Evolutionary conservation across 2,113 vertebrate species (phyloP).

Genomic region (Empidonax traillii): DNA sequence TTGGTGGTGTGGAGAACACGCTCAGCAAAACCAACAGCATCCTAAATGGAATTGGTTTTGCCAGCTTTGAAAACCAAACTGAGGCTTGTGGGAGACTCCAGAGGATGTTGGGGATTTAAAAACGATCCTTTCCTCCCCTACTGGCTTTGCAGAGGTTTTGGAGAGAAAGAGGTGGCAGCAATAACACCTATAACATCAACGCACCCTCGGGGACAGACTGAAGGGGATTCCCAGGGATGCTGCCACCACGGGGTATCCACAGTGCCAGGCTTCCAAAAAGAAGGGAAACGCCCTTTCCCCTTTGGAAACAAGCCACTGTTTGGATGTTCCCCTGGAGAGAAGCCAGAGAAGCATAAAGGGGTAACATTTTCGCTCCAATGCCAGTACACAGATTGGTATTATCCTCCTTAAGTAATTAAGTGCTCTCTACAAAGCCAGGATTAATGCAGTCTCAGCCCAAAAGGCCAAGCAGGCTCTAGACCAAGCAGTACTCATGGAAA

Average conservation of each 20-base stretch:
- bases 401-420: background rate
- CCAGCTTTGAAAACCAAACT: background rate
- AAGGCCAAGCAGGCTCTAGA: background rate
- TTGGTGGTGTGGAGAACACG: accelerated
- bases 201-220: background rate
- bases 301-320: background rate
- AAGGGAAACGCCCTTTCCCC: background rate
- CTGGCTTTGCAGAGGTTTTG: background rate
- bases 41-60: background rate
- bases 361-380: background rate
- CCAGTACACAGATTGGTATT: background rate
- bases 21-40: background rate
- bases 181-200: background rate
- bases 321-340: background rate
- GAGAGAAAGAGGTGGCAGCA: no score
- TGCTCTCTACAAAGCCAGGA: background rate
- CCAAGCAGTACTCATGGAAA: background rate
- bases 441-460: background rate
- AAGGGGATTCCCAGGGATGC: background rate
- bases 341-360: background rate
- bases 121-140: background rate
- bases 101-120: background rate
- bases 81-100: background rate
- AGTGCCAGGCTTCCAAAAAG: no score
- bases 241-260: background rate